These are phyloP conservation scores for Sinocyclocheilus grahami DNA, from an alignment of 2,113 vertebrate species.

Conservation along the genomic window DNA sequence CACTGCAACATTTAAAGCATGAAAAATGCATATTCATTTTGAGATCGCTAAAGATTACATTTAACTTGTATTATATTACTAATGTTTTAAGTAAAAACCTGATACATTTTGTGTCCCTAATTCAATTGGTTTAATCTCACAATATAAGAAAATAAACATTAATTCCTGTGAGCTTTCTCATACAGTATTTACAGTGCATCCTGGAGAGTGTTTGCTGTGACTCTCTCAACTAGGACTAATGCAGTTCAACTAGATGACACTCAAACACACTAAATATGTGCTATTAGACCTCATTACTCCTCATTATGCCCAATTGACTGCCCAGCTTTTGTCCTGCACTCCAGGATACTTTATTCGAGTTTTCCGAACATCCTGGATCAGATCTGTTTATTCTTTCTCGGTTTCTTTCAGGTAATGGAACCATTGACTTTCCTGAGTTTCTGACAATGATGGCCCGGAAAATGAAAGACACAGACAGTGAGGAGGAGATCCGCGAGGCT, in stretches of 20 bases:
- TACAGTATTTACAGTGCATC: not conserved
- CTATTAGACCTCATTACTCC: not conserved
- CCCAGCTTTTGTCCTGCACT: not conserved
- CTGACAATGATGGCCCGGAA: conserved; percentile 99
- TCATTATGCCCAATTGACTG: not conserved
- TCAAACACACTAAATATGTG: not conserved
- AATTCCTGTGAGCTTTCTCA: not conserved
- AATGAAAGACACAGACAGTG: conserved; percentile 99
- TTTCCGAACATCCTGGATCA: not conserved
- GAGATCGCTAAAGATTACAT: not conserved
- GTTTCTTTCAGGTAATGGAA: conserved; percentile 85
- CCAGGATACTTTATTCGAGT: too few species aligned
- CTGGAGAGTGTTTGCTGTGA: not conserved
- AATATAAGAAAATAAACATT: not conserved
- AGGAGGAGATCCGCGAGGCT: conserved; percentile 97
- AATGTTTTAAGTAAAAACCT: too few species aligned
- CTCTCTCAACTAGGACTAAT: not conserved
- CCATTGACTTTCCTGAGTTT: conserved; percentile 98
- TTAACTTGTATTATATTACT: too few species aligned
- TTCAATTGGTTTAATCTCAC: too few species aligned
- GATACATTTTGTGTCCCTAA: too few species aligned
- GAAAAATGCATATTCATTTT: not conserved
- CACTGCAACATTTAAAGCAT: not conserved
- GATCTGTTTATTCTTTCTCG: not conserved
- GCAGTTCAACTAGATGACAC: not conserved